Percentiles rank a stretch among this genome's conserved stretches.
Evolutionary conservation across 2,888 invertebrate genomes (phyloP).

Genomic region (Tetranychus piercei): DNA sequence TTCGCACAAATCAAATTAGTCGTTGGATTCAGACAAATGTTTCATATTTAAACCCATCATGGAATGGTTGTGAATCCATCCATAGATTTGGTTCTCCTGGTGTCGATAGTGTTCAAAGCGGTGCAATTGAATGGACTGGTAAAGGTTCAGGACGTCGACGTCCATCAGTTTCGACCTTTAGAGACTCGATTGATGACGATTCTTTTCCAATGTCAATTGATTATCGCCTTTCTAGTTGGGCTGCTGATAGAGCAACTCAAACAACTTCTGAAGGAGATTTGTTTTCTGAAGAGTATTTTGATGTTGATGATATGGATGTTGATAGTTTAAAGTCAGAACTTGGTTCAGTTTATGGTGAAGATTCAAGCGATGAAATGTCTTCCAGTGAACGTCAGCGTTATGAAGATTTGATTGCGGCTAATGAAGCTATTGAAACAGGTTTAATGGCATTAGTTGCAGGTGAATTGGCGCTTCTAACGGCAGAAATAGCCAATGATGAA

Average conservation of each 20-base stretch:
- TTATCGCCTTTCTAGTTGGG: neutral
- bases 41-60: neutral
- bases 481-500: conserved; percentile 1
- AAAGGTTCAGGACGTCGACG: neutral
- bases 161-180: neutral
- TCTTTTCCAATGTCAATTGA: neutral
- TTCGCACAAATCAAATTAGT: neutral
- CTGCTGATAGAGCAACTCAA: neutral
- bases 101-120: neutral
- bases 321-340: neutral
- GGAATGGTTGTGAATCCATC: neutral
- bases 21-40: neutral
- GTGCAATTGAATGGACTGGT: neutral
- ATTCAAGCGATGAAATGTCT: conserved; percentile 8
- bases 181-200: conserved; percentile 1
- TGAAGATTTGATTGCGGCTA: neutral
- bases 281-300: conserved; percentile 6
- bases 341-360: neutral
- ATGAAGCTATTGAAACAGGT: conserved; percentile 9
- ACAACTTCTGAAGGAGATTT: neutral
- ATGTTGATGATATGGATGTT: conserved; percentile 4
- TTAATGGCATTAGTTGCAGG: conserved; percentile 7
- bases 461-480: conserved; percentile 1
- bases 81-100: neutral
- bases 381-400: neutral